These are phyloP conservation scores for Rhingia campestris DNA, from an alignment of 2,888 invertebrate species.

Conservation along the genomic window DNA sequence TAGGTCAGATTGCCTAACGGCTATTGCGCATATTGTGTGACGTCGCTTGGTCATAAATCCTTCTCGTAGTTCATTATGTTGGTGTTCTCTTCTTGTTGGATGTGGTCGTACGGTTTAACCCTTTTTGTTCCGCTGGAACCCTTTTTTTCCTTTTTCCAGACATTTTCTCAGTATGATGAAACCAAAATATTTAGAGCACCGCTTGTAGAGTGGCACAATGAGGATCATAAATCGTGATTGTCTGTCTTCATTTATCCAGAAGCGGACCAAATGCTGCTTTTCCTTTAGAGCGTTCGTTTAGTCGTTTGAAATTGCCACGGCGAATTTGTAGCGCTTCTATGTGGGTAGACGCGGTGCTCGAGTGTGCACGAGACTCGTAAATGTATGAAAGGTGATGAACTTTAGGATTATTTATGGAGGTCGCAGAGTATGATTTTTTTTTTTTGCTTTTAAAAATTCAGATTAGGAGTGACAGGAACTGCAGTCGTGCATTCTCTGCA, in stretches of 20 bases:
- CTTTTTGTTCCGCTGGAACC: conserved; percentile 56
- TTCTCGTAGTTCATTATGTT: conserved; percentile 10
- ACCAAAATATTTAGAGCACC: conserved; percentile 80
- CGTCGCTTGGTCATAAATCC: conserved; percentile 59
- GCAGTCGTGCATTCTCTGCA: neutral
- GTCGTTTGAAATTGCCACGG: conserved; percentile 39
- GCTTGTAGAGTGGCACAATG: conserved; percentile 72
- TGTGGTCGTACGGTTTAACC: conserved; percentile 68
- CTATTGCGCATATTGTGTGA: conserved; percentile 56
- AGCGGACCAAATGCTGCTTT: conserved; percentile 51
- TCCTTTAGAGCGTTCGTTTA: conserved; percentile 27
- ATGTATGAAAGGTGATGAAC: conserved; percentile 50
- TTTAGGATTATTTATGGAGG: conserved; percentile 34
- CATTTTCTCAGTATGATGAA: conserved; percentile 29
- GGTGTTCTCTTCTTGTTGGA: conserved; percentile 1
- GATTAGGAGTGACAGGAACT: neutral
- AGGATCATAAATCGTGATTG: conserved; percentile 59
- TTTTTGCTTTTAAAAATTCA: neutral
- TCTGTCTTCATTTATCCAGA: conserved; percentile 31
- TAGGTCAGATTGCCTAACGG: conserved; percentile 65
- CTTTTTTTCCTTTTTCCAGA: conserved; percentile 14
- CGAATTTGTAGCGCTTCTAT: conserved; percentile 63
- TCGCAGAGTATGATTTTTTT: neutral
- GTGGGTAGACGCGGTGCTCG: neutral
- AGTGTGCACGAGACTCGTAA: conserved; percentile 27